Evolutionary conservation across 2,113 vertebrate species (phyloP), one percentile per base, ranked within the genome.

Genomic region (Aix galericulata): DNA sequence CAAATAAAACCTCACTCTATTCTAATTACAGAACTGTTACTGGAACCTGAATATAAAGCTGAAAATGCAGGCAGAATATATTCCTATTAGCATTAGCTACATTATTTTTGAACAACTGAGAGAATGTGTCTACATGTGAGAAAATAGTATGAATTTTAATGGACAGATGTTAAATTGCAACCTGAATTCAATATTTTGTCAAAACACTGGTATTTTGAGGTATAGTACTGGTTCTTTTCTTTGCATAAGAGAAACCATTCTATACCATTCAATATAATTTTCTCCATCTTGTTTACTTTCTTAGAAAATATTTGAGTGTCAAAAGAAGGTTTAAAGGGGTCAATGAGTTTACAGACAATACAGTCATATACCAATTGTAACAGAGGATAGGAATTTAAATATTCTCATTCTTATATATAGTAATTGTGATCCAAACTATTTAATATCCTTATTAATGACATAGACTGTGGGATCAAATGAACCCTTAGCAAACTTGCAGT

Each of bases 121-220:
- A 18, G 31, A 20, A 25, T 34, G 46, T 20, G 22, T 38, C 31
- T 71, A 20, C 2, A 2, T 29, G 25, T 7, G 16, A 58, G 6
- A n/a, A 87, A 87, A 73, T 38, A 56, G 9, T 2, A 2, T 46
- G 15, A 16, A 8, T 48, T 82, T 83, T 74, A 75, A 64, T 23
- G 29, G 50, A 36, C 55, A 60, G 50, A 32, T 40, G 9, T 40
- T 75, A 42, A 8, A 18, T 36, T 8, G 1, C 0, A 0, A 79
- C 34, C 23, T 31, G 8, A 56, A 53, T 50, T 67, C 31, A 25
- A 14, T 55, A 7, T 40, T 89, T 72, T 56, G 9, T 56, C 16
- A 59, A 62, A 82, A 36, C 13, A 23, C 8, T 29, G 46, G 6
- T 31, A 42, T 62, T 73, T 44, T 27, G 58, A 13, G n/a, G 18